Base-by-base conservation (phyloP, 2,888 invertebrate genomes). In the Iphiclides podalirius region DNA sequence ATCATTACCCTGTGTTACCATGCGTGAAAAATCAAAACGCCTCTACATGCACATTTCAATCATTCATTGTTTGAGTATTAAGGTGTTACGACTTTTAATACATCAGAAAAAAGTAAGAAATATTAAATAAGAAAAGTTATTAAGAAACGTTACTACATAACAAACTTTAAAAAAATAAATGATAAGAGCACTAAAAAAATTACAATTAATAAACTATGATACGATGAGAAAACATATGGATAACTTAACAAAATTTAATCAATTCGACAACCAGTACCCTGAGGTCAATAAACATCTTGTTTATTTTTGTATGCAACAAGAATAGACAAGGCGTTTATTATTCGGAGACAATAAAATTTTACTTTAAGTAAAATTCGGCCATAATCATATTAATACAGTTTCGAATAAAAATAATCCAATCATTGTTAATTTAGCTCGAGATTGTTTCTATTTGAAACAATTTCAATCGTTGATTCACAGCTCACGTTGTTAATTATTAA, bases 1-100 rank as follows among this genome's bases (percentile, higher is more conserved):
- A 53, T 57, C 52, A 59, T 60, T 70, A 80, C 76, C 80, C 79
- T 79, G 80, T 79, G 63, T 72, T 67, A 72, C 79, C 79, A 78
- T 73, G 70, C 70, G 67, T 65, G 64, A 70, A 69, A 31, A 63
- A 66, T 26, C 31, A 47, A 41, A 58, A 63, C 69, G 54, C 59
- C 56, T 61, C 59, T 45, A 47, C 55, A 40, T 49, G 54, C 53
- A 45, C 69, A 61, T 67, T 58, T 65, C 61, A 66, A 63, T 61
- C 67, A 65, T 66, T 62, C 61, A 58, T 67, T 58, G 60, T 53
- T 70, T 74, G 76, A 77, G 77, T 77, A 77, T 76, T 75, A n/a
- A n/a, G 41, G 53, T 49, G 35, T 47, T 16, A 44, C 34, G 26
- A 44, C 7, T 28, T 17, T 55, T 50, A 47, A 58, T 40, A 60